phyloP scores from a whole-genome alignment of 2,888 invertebrate genomes.

The Eulithis testata region DNA sequence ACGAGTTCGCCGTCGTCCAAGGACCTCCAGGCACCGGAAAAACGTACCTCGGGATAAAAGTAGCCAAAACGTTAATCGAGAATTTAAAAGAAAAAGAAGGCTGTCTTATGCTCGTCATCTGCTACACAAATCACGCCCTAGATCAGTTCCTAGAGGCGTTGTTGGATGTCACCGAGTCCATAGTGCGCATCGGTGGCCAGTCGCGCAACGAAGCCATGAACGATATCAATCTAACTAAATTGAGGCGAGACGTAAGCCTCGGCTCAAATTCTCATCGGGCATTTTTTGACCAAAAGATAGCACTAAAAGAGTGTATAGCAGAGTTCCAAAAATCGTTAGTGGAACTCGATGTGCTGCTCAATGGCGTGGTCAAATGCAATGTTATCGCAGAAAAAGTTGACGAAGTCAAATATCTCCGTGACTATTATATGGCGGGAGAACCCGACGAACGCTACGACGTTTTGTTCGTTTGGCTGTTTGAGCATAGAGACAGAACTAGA shows the following conservation, averaged over 20 bases:
- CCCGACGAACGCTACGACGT: constrained; percentile 42
- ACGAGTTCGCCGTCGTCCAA: constrained; percentile 90
- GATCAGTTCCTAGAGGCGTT: constrained; percentile 93
- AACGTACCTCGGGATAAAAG: constrained; percentile 90
- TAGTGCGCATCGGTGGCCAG: constrained; percentile 89
- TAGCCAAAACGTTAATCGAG: constrained; percentile 86
- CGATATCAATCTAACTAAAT: constrained; percentile 72
- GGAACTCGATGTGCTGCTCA: constrained; percentile 53
- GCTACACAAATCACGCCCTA: constrained; percentile 93
- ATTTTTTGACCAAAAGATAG: constrained; percentile 50
- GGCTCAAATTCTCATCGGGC: constrained; percentile 35
- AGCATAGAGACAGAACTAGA: constrained; percentile 41
- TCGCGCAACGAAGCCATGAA: constrained; percentile 81
- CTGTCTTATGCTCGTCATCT: constrained; percentile 88
- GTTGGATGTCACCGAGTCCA: constrained; percentile 79
- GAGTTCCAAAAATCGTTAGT: constrained; percentile 51
- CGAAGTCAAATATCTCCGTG: constrained; percentile 42
- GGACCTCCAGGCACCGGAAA: constrained; percentile 96
- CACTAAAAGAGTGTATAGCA: constrained; percentile 46
- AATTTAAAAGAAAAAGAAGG: constrained; percentile 65
- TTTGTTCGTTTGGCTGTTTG: constrained; percentile 64
- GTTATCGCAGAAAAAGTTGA: constrained; percentile 40
- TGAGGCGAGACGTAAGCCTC: constrained; percentile 44
- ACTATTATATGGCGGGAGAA: constrained; percentile 43
- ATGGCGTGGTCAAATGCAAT: constrained; percentile 54